Conservation (phyloP, 2,113 vertebrate species). For the Rhagologus leucostigma region DNA sequence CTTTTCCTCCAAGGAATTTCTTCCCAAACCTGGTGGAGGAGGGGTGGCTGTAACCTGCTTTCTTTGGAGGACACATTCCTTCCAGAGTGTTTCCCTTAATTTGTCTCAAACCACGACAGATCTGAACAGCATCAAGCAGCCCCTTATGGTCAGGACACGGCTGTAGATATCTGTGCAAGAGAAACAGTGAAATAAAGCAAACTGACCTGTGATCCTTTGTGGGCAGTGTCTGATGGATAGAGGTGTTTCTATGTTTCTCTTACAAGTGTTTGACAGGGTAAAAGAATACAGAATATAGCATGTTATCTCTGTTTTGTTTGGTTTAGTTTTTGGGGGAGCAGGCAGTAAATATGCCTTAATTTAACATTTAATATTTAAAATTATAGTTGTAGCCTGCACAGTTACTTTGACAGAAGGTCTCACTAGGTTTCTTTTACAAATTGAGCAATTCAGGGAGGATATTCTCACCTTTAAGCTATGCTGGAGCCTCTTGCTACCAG, state of each 20-base stretch:
- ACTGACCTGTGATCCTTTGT: not conserved
- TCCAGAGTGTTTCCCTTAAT: too few relatives aligned
- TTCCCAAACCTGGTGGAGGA: too few relatives aligned
- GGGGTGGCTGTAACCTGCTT: too few relatives aligned
- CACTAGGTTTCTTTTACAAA: not conserved
- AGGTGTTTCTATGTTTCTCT: not conserved
- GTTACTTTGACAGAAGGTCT: not conserved
- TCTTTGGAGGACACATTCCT: too few relatives aligned
- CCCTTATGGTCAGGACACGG: not conserved
- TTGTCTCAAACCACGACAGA: too few relatives aligned
- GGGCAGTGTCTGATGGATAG: not conserved
- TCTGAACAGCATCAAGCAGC: not conserved
- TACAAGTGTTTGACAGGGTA: not conserved
- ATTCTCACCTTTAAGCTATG: slow-evolving; percentile 3
- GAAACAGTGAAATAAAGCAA: not conserved
- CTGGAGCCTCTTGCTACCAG: not conserved
- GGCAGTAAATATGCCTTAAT: not conserved
- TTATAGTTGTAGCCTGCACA: not conserved
- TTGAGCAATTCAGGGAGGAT: not conserved
- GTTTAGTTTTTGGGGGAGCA: not conserved
- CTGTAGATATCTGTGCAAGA: not conserved
- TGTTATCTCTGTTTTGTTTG: not conserved
- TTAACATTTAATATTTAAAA: not conserved
- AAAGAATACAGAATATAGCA: not conserved
- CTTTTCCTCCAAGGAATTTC: too few relatives aligned